Evolutionary conservation across 2,888 invertebrate species (phyloP), one percentile per base, ranked within the genome.

Genomic region (Celastrina argiolus): DNA sequence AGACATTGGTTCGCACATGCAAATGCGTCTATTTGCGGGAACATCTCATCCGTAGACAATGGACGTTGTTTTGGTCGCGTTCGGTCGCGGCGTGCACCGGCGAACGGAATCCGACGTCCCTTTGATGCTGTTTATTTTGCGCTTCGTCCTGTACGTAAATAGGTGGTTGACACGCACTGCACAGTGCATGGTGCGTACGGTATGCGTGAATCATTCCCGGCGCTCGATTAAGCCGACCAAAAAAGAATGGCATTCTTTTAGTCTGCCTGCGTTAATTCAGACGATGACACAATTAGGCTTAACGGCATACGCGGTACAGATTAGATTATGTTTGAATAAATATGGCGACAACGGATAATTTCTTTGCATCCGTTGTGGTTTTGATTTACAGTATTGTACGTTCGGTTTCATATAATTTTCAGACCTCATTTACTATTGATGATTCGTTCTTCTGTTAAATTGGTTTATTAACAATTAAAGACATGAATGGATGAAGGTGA

Each of bases 81-180:
- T 83, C 75, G 75, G 73, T 74, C 75, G 78, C 76, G 76, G 74
- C 75, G 73, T 74, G 76, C 67, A 79, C 79, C 79, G 79, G 75
- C 77, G 79, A 74, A 76, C 79, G 87, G 87, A 87, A 84, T 89
- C 82, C 84, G 77, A 80, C 81, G 80, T 88, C 82, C 84, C 88
- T 89, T 91, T 90, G 89, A 89, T 87, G 89, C 87, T 85, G 84
- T 90, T 90, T 90, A 88, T 90, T 51, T 90, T 90, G 88, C 86
- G 81, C 81, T 78, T 87, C 81, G 87, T 88, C 90, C 88, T 87
- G 89, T 82, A 86, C 88, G 87, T 87, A 90, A 91, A 91, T 91
- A 91, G 89, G 86, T 84, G 83, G 87, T 87, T 89, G 89, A 89
- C 89, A 88, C 87, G 84, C 78, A 80, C 83, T 76, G 78, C 36